A percentile compares a stretch with the other conserved stretches of the same genome.
phyloP scores from a whole-genome alignment of 2,888 invertebrate species.

The Embidobia sp. region DNA sequence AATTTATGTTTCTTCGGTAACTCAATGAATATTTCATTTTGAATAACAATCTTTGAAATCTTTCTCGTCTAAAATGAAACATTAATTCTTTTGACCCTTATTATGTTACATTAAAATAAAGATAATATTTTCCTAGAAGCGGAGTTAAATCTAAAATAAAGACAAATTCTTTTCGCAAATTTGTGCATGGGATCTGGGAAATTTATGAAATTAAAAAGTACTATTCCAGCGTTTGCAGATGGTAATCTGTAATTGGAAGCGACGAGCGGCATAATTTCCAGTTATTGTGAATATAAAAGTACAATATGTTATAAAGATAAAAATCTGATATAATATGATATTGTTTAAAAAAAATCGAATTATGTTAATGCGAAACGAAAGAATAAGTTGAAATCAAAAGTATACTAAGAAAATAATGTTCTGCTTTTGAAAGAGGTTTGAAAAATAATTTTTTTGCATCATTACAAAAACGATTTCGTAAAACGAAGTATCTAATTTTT shows the following conservation, averaged over 20 bases:
- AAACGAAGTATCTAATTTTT: too few species aligned
- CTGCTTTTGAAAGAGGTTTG: too few species aligned
- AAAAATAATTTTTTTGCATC: too few species aligned
- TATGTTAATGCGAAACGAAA: too few species aligned
- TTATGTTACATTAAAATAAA: neutral
- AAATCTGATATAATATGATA: conserved; percentile 4
- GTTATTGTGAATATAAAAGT: conserved; percentile 24
- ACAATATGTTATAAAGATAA: conserved; percentile 9
- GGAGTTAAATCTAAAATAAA: conserved; percentile 1
- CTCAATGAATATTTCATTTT: too few species aligned
- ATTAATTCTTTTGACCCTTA: neutral
- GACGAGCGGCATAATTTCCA: conserved; percentile 11
- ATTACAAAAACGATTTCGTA: too few species aligned
- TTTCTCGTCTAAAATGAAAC: too few species aligned
- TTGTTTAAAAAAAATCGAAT: neutral
- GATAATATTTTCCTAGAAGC: neutral
- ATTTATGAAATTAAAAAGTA: conserved; percentile 22
- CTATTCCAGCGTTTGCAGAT: conserved; percentile 2
- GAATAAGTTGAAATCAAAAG: too few species aligned
- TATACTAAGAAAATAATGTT: too few species aligned
- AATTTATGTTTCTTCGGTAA: too few species aligned
- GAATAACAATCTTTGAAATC: too few species aligned
- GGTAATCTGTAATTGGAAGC: conserved; percentile 27
- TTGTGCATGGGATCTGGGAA: neutral
- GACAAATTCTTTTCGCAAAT: neutral